Conservation (phyloP, 1,140 invertebrate genomes). For the Lerema accius region DNA sequence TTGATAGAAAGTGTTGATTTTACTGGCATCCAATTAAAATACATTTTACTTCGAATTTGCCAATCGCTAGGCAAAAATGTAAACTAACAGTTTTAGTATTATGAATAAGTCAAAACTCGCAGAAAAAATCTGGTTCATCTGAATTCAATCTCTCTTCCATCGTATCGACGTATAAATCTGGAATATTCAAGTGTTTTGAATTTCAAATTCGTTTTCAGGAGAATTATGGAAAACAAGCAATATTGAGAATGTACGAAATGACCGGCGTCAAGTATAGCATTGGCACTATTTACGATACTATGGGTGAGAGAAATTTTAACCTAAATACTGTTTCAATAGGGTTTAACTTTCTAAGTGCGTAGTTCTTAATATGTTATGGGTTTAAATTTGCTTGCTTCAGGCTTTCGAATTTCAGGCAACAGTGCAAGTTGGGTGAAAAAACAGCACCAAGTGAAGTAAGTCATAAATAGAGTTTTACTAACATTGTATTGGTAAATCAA, state of each 20-base stretch:
- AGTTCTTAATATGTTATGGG: constrained; percentile 20
- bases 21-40: too few relatives aligned
- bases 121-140: constrained; percentile 30
- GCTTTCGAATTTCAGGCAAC: constrained; percentile 64
- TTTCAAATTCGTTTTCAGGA: constrained; percentile 61
- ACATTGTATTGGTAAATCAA: not conserved
- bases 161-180: constrained; percentile 7
- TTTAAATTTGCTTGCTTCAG: constrained; percentile 42
- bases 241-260: constrained; percentile 60
- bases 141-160: constrained; percentile 39
- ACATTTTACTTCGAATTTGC: too few relatives aligned
- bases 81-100: constrained; percentile 20
- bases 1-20: too few relatives aligned
- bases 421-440: constrained; percentile 71
- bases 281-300: constrained; percentile 61
- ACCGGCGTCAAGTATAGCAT: constrained; percentile 54
- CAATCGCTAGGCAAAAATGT: too few relatives aligned
- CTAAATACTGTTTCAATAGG: not conserved
- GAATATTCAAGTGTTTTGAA: constrained; percentile 61
- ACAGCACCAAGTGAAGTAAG: constrained; percentile 58
- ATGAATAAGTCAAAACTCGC: constrained; percentile 25
- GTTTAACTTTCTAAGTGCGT: not conserved
- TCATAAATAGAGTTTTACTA: not conserved
- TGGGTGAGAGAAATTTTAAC: constrained; percentile 45
- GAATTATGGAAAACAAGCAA: constrained; percentile 70